A percentile compares a stretch with the other conserved stretches of the same genome.
These are phyloP conservation scores for Oostethus manadensis DNA, from an alignment of 2,113 vertebrate genomes.

Conservation along the genomic window DNA sequence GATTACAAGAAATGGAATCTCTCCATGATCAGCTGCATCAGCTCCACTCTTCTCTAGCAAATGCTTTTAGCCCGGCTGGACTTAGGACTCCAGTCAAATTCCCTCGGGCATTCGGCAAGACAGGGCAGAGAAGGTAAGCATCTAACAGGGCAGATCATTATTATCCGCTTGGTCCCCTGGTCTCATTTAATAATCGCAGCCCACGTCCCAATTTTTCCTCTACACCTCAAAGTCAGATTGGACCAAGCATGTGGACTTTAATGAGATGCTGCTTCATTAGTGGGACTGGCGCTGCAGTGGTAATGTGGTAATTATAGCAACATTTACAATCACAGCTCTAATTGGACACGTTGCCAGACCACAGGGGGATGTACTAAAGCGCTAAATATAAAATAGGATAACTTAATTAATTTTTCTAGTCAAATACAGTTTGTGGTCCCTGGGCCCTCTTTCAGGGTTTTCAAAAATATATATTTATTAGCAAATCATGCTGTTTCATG, in stretches of 20 bases:
- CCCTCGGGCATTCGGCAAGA: constrained; percentile 13
- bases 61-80: constrained; percentile 23
- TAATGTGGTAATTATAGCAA: constrained; percentile 1
- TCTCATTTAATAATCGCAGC: background rate
- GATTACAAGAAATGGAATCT: constrained; percentile 32
- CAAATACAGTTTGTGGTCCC: background rate
- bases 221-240: constrained; percentile 10
- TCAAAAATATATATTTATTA: no score
- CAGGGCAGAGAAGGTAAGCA: constrained; percentile 29
- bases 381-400: constrained; percentile 5
- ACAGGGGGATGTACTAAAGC: constrained; percentile 19
- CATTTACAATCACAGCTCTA: constrained; percentile 9
- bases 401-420: background rate
- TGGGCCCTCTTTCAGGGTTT: no score
- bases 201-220: background rate
- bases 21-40: constrained; percentile 1
- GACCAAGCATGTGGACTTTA: constrained; percentile 15
- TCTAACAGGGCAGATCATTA: constrained; percentile 26
- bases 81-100: constrained; percentile 26
- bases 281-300: background rate
- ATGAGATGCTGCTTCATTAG: constrained; percentile 31
- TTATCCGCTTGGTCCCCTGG: constrained; percentile 19
- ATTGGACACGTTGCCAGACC: constrained; percentile 28
- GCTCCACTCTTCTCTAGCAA: constrained; percentile 33
- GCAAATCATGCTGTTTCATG: no score